Conservation (phyloP, 37 sponge, comb jelly and placozoan species). For the Amphimedon queenslandica region DNA sequence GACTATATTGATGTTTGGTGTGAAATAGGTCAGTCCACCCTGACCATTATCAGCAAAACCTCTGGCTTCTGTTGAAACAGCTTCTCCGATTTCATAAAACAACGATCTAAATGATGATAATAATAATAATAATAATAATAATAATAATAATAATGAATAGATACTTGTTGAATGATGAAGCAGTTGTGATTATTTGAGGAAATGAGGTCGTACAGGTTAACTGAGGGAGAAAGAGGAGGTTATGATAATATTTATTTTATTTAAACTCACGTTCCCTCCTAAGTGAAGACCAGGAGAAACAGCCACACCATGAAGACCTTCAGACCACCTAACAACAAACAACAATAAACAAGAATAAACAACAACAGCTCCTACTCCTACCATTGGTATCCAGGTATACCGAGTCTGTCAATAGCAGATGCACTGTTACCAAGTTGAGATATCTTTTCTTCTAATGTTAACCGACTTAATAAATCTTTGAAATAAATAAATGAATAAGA, state of each 20-base stretch:
- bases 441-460: constrained; percentile 50
- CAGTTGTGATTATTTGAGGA: constrained; percentile 45
- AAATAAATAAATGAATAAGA: no score
- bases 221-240: no score
- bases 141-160: no score
- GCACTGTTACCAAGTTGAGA: constrained; percentile 60
- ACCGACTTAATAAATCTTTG: constrained; percentile 48
- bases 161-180: constrained; percentile 40
- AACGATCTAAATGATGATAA: no score
- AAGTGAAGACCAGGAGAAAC: constrained; percentile 66
- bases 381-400: constrained; percentile 71
- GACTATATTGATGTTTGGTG: constrained; percentile 79
- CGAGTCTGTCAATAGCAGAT: constrained; percentile 30
- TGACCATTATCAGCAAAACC: constrained; percentile 63
- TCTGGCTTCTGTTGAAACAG: constrained; percentile 63
- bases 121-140: no score
- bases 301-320: constrained; percentile 78
- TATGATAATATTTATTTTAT: no score
- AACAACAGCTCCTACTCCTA: not conserved
- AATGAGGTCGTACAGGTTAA: constrained; percentile 37
- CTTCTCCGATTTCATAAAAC: constrained; percentile 37
- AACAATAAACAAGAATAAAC: no score
- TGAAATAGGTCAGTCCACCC: constrained; percentile 75
- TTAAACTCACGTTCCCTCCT: constrained; percentile 56
- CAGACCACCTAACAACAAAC: constrained; percentile 55